These are phyloP conservation scores for Acyrthosiphon pisum DNA, from an alignment of 1,140 invertebrate genomes.

Conservation along the genomic window DNA sequence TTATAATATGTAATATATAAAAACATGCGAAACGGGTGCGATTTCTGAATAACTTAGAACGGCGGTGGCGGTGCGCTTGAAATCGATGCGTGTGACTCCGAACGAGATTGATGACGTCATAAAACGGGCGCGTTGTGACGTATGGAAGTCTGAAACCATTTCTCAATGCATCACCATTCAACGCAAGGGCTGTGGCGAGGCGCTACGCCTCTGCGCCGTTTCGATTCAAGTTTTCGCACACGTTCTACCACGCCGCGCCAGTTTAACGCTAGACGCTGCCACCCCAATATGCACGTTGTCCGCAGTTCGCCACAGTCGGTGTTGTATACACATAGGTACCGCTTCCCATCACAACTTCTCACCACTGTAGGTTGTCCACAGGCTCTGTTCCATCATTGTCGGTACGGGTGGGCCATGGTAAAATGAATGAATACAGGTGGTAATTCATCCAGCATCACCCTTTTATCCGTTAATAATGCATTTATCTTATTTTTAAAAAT, in stretches of 20 bases:
- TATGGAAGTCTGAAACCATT: background rate
- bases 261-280: background rate
- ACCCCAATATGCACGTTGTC: background rate
- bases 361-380: background rate
- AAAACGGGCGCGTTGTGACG: conserved; percentile 32
- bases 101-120: conserved; percentile 52
- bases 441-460: too few species aligned
- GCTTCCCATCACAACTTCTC: background rate
- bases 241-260: background rate
- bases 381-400: background rate
- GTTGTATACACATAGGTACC: background rate
- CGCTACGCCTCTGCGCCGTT: background rate
- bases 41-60: background rate
- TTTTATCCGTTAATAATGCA: too few species aligned
- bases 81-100: conserved; percentile 24
- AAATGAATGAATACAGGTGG: too few species aligned
- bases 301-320: background rate
- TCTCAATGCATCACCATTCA: background rate
- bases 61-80: background rate
- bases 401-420: background rate
- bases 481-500: too few species aligned
- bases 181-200: background rate
- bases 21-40: background rate
- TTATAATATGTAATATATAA: background rate
- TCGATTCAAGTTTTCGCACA: conserved; percentile 13